A percentile compares a stretch with the other conserved stretches of the same genome.
phyloP scores from a whole-genome alignment of 2,888 invertebrate species.

The Netelia melanura region DNA sequence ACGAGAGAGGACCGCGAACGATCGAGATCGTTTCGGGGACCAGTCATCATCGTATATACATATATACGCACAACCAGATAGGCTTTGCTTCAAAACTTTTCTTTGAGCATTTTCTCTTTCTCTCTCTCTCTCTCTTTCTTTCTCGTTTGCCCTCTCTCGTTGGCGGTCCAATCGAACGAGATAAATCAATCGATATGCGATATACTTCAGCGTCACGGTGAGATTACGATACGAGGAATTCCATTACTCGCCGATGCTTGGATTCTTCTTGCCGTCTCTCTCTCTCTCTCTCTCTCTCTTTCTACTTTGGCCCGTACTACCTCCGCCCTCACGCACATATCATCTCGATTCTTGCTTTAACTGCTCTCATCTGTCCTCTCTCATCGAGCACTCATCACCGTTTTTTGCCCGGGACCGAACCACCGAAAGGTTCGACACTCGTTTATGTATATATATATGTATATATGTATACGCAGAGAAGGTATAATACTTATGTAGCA shows the following conservation, averaged over 20 bases:
- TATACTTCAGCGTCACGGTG: conserved; percentile 76
- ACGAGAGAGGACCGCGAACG: conserved; percentile 59
- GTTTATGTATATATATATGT: neutral
- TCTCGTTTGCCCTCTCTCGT: conserved; percentile 23
- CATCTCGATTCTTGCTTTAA: conserved; percentile 49
- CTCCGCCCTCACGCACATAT: conserved; percentile 69
- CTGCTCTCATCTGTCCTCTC: conserved; percentile 62
- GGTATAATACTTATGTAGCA: conserved; percentile 40
- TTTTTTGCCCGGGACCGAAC: conserved; percentile 33
- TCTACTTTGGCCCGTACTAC: conserved; percentile 3
- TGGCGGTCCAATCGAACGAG: conserved; percentile 76
- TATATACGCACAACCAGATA: conserved; percentile 23
- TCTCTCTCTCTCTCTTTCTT: conserved; percentile 20
- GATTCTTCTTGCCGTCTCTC: conserved; percentile 64
- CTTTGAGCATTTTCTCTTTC: conserved; percentile 35
- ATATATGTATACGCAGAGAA: neutral
- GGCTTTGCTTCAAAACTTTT: conserved; percentile 47
- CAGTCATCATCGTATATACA: conserved; percentile 61
- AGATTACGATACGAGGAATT: conserved; percentile 70
- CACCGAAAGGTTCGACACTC: conserved; percentile 60
- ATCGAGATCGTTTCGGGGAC: conserved; percentile 70
- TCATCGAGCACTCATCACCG: conserved; percentile 63
- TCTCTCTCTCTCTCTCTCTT: conserved; percentile 39
- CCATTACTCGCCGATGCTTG: conserved; percentile 65
- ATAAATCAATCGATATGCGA: conserved; percentile 83